Conservation (phyloP, 2,888 invertebrate genomes). For the Oscheius sp. region DNA sequence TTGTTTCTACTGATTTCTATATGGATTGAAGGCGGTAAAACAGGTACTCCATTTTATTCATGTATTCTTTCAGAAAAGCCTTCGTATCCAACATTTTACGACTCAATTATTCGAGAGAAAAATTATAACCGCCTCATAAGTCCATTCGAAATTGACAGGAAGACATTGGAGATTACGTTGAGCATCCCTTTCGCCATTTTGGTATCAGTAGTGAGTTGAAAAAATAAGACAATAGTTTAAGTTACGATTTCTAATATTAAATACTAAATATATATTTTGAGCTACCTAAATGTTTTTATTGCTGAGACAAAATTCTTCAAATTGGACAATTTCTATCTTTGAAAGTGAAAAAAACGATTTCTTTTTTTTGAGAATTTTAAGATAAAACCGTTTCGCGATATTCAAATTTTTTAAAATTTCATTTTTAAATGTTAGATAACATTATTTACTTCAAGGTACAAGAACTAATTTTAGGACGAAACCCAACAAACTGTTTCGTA, state of each 20-base stretch:
- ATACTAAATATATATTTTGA: too few species aligned
- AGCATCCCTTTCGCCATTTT: slow-evolving; percentile 10
- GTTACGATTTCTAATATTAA: too few species aligned
- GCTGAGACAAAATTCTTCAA: too few species aligned
- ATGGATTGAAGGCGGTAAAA: background rate
- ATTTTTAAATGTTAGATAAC: too few species aligned
- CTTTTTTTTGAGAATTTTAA: background rate
- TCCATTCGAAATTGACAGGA: background rate
- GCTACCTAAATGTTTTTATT: too few species aligned
- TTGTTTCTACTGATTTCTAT: background rate
- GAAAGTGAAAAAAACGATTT: too few species aligned
- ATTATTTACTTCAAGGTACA: too few species aligned
- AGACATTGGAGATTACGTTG: background rate
- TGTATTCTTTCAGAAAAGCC: background rate
- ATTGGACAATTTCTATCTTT: too few species aligned
- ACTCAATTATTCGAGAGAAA: background rate
- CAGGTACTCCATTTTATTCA: too few species aligned
- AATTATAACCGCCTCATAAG: background rate
- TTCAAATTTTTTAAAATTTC: too few species aligned
- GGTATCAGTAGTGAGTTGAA: slow-evolving; percentile 5
- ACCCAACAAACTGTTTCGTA: background rate
- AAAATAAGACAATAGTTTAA: too few species aligned
- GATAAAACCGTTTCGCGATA: too few species aligned
- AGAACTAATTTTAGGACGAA: slow-evolving; percentile 14
- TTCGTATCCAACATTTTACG: background rate